phyloP scores from a whole-genome alignment of 1,140 invertebrate genomes.

The Orchesella cincta region DNA sequence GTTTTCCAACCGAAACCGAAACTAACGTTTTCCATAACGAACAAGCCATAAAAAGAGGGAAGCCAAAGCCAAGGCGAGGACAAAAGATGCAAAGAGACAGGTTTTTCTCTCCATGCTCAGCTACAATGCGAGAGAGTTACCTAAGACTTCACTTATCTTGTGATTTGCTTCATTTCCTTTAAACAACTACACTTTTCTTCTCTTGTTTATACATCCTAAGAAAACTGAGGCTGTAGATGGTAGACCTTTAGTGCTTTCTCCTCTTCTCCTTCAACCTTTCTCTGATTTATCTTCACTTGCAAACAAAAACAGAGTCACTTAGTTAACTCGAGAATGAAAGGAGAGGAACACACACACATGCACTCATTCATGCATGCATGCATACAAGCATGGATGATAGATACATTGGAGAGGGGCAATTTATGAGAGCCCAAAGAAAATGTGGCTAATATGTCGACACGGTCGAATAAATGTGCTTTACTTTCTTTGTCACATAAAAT shows the following conservation, averaged over 20 bases:
- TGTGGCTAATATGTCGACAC: not conserved
- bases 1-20: too few species aligned
- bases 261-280: not conserved
- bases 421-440: not conserved
- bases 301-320: not conserved
- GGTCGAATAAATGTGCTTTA: too few species aligned
- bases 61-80: too few species aligned
- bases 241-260: not conserved
- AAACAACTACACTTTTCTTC: not conserved
- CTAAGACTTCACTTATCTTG: not conserved
- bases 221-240: not conserved
- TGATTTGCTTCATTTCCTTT: slow-evolving; percentile 7
- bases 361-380: not conserved
- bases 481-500: not conserved
- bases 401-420: too few species aligned
- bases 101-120: not conserved
- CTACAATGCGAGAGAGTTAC: not conserved
- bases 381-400: too few species aligned
- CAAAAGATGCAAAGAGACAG: not conserved
- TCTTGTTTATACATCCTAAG: not conserved
- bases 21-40: too few species aligned
- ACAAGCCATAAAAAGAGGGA: too few species aligned
- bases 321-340: not conserved
- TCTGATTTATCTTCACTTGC: not conserved
- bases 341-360: not conserved